Percentiles rank a stretch among this genome's conserved stretches.
These are phyloP conservation scores for Poeciliopsis prolifica DNA, from an alignment of 2,113 vertebrate species.

Conservation along the genomic window DNA sequence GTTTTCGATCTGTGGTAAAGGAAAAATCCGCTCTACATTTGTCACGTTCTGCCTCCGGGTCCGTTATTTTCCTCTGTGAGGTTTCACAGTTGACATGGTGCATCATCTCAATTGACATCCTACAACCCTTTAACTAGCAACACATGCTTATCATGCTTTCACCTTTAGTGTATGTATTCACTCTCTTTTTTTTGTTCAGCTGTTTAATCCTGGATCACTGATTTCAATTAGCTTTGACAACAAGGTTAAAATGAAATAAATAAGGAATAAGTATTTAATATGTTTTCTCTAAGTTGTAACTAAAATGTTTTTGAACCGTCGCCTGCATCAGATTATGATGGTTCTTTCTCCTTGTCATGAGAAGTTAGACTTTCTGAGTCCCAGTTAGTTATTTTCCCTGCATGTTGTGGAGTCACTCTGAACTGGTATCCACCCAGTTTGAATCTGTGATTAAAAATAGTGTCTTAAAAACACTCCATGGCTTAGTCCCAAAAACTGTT, in stretches of 20 bases:
- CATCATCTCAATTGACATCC: not conserved
- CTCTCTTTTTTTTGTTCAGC: not conserved
- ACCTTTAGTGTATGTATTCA: not conserved
- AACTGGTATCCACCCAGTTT: constrained; percentile 23
- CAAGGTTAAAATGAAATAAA: too few species aligned
- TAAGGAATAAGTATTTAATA: not conserved
- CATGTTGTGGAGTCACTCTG: constrained; percentile 12
- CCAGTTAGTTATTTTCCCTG: constrained; percentile 23
- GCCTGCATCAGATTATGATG: not conserved
- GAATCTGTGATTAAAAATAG: constrained; percentile 68
- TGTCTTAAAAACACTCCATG: constrained; percentile 29
- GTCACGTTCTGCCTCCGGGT: not conserved
- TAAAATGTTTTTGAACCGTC: not conserved
- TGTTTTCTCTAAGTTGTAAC: not conserved
- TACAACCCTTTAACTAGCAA: not conserved
- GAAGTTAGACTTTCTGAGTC: not conserved
- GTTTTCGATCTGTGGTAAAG: constrained; percentile 1
- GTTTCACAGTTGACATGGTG: not conserved
- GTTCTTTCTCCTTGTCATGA: too few species aligned
- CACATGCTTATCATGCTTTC: not conserved
- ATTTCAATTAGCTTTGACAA: not conserved
- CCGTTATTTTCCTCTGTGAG: not conserved
- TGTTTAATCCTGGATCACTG: not conserved
- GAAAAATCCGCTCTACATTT: not conserved
- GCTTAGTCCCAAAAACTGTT: constrained; percentile 23